Conservation (phyloP, 2,888 invertebrate species). For the Lomographa bimaculata region DNA sequence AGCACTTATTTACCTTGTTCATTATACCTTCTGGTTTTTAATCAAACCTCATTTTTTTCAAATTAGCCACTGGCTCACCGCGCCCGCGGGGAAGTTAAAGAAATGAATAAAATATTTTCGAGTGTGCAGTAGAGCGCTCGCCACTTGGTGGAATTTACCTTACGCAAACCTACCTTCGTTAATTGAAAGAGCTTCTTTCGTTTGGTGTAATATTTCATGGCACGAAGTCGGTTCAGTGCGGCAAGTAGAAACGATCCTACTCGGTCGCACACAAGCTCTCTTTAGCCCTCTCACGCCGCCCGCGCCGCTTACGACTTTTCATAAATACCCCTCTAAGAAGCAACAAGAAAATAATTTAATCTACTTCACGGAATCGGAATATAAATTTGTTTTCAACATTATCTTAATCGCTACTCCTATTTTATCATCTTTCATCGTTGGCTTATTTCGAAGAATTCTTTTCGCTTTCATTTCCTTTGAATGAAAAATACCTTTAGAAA, state of each 20-base stretch:
- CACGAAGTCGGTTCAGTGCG: conserved; percentile 50
- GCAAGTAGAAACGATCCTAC: conserved; percentile 56
- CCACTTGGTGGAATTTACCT: conserved; percentile 67
- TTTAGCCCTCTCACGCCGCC: conserved; percentile 56
- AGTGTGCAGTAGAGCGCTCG: conserved; percentile 51
- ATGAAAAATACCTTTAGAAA: conserved; percentile 44
- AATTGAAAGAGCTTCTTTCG: conserved; percentile 80
- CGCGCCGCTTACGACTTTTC: conserved; percentile 54
- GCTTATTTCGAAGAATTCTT: conserved; percentile 51
- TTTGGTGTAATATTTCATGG: conserved; percentile 77
- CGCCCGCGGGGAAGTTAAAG: conserved; percentile 24
- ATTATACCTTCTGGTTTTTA: conserved; percentile 10
- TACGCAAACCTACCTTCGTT: conserved; percentile 75
- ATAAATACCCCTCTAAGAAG: conserved; percentile 56
- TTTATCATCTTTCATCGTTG: conserved; percentile 56
- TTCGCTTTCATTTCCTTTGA: conserved; percentile 50
- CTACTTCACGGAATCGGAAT: conserved; percentile 67
- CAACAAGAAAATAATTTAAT: conserved; percentile 77
- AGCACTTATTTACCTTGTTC: conserved; percentile 3
- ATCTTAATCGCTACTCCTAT: conserved; percentile 67
- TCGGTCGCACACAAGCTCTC: conserved; percentile 55
- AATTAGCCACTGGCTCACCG: conserved; percentile 16
- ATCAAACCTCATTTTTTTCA: conserved; percentile 13
- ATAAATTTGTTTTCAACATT: conserved; percentile 74
- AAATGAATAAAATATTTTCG: conserved; percentile 50